Percentiles rank a stretch among this genome's conserved stretches.
These are phyloP conservation scores for Heptascelio sp. DNA, from an alignment of 2,888 invertebrate species.

Conservation along the genomic window DNA sequence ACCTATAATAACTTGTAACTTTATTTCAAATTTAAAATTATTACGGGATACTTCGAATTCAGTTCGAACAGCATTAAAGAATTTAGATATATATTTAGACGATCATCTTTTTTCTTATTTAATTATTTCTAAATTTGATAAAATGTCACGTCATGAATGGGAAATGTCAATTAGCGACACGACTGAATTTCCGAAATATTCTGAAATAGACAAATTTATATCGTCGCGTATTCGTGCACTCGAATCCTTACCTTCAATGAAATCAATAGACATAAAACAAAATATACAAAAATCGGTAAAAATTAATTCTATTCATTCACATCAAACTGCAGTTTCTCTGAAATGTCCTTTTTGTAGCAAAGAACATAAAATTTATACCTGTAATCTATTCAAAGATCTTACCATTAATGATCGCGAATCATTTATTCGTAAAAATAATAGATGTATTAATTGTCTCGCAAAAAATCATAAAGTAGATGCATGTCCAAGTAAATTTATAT, in stretches of 20 bases:
- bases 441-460: not conserved
- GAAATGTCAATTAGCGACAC: conserved; percentile 1
- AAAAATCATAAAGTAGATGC: not conserved
- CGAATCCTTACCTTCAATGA: not conserved
- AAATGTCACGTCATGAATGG: conserved; percentile 12
- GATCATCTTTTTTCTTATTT: conserved; percentile 33
- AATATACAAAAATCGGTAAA: too few species aligned
- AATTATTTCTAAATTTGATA: conserved; percentile 27
- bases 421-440: conserved; percentile 12
- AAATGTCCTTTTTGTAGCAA: too few species aligned
- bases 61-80: conserved; percentile 9
- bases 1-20: not conserved
- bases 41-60: conserved; percentile 13
- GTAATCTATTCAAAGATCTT: too few species aligned
- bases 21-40: conserved; percentile 7
- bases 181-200: conserved; percentile 8
- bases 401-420: too few species aligned
- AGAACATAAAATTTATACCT: too few species aligned
- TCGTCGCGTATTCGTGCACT: conserved; percentile 8
- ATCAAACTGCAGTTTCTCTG: too few species aligned
- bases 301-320: too few species aligned
- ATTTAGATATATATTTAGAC: not conserved
- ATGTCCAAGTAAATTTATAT: not conserved
- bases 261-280: not conserved
- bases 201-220: not conserved